phyloP scores from a whole-genome alignment of 1,140 invertebrate genomes.

The Berghia stephanieae region DNA sequence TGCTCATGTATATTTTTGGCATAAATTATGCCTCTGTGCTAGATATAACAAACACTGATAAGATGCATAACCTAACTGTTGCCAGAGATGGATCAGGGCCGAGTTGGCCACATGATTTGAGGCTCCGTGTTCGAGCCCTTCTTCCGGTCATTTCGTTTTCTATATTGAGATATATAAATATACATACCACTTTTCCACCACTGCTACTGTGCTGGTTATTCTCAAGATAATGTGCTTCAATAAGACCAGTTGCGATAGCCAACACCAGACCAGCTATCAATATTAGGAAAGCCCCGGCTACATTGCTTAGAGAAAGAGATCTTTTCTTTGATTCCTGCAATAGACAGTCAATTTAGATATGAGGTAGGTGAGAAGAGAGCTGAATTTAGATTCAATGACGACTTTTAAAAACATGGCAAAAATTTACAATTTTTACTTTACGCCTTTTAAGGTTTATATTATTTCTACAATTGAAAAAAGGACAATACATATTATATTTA shows the following conservation, averaged over 20 bases:
- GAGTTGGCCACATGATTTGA: too few species aligned
- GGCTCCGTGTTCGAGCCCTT: too few species aligned
- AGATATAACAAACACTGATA: too few species aligned
- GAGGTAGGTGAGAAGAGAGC: background rate
- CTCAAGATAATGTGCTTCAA: slow-evolving; percentile 33
- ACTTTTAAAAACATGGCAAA: background rate
- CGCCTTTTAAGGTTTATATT: background rate
- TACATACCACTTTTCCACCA: too few species aligned
- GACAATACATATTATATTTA: background rate
- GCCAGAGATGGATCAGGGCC: too few species aligned
- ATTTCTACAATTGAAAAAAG: background rate
- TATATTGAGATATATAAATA: too few species aligned
- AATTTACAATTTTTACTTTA: background rate
- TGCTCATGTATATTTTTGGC: too few species aligned
- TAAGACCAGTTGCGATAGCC: slow-evolving; percentile 82
- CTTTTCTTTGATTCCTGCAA: slow-evolving; percentile 78
- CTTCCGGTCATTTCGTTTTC: too few species aligned
- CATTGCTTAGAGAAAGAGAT: slow-evolving; percentile 93
- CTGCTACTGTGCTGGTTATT: too few species aligned
- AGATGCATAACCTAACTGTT: too few species aligned
- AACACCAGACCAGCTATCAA: slow-evolving; percentile 91
- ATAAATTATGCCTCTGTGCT: too few species aligned
- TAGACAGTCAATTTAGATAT: slow-evolving; percentile 39
- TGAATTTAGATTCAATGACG: background rate
- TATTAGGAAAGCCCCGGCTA: slow-evolving; percentile 98